Conservation (phyloP, 2,888 invertebrate genomes). For the Eristalinus sepulchralis region DNA sequence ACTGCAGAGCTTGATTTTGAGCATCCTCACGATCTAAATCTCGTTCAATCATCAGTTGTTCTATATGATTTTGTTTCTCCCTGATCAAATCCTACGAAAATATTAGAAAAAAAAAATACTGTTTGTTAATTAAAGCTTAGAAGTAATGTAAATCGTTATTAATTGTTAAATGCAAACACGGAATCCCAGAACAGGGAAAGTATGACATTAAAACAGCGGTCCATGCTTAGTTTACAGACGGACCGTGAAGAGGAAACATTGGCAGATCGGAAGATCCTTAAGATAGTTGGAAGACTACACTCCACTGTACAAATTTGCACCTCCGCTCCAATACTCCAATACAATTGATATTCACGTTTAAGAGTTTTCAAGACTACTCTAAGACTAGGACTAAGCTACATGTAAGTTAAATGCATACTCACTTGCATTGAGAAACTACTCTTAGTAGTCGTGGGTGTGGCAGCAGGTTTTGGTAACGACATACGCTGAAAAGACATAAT, state of each 20-base stretch:
- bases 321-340: too few species aligned
- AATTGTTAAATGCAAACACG: too few species aligned
- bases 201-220: too few species aligned
- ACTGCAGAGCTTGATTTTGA: slow-evolving; percentile 85
- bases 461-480: slow-evolving; percentile 76
- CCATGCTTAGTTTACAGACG: too few species aligned
- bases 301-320: too few species aligned
- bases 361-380: too few species aligned
- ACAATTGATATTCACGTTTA: too few species aligned
- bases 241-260: too few species aligned
- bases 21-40: slow-evolving; percentile 95
- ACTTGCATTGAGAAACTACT: slow-evolving; percentile 80
- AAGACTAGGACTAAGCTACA: background rate
- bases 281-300: too few species aligned
- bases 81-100: slow-evolving; percentile 89
- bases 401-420: background rate
- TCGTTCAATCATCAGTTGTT: slow-evolving; percentile 93
- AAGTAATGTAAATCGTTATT: background rate
- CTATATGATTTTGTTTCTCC: slow-evolving; percentile 97
- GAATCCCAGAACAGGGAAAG: too few species aligned
- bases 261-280: too few species aligned
- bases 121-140: background rate
- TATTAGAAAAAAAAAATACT: background rate
- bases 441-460: slow-evolving; percentile 75
- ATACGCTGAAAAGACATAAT: slow-evolving; percentile 75